phyloP scores from a whole-genome alignment of 53 echinoderm and acorn worm species.

The Echinometra lucunter region DNA sequence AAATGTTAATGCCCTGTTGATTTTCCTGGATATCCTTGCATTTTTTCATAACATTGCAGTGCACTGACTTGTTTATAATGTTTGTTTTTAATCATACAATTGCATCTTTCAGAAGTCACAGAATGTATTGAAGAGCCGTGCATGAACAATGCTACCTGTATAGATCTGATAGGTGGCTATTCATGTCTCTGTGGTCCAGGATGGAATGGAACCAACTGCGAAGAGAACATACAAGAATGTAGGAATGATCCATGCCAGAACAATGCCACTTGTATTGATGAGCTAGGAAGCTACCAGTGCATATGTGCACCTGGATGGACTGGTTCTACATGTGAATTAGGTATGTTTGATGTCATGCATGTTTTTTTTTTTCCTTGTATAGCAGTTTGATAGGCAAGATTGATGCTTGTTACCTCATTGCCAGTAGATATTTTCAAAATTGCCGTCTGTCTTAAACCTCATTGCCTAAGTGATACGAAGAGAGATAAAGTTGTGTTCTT shows the following conservation, averaged over 20 bases:
- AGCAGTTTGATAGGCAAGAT: background rate
- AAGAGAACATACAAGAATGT: slow-evolving; percentile 32
- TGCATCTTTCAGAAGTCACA: background rate
- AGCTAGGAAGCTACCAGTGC: background rate
- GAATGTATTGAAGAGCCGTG: slow-evolving; percentile 65
- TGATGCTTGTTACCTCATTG: background rate
- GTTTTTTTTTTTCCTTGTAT: background rate
- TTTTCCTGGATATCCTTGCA: background rate
- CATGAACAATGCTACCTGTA: slow-evolving; percentile 50
- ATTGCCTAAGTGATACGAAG: background rate
- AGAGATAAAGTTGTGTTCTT: background rate
- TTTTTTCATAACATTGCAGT: background rate
- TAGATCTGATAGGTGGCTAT: background rate
- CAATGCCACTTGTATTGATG: slow-evolving; percentile 22
- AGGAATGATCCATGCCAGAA: slow-evolving; percentile 51
- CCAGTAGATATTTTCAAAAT: background rate
- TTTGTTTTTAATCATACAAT: background rate
- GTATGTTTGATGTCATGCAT: slow-evolving; percentile 1
- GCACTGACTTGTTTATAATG: background rate
- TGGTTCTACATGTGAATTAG: slow-evolving; percentile 37
- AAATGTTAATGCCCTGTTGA: background rate
- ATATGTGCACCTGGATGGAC: slow-evolving; percentile 31
- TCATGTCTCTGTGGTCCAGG: slow-evolving; percentile 38
- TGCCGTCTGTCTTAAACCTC: background rate
- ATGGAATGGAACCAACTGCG: slow-evolving; percentile 60